Evolutionary conservation across 2,113 vertebrate species (phyloP), one percentile per base, ranked within the genome.

Genomic region (Crotophaga sulcirostris): DNA sequence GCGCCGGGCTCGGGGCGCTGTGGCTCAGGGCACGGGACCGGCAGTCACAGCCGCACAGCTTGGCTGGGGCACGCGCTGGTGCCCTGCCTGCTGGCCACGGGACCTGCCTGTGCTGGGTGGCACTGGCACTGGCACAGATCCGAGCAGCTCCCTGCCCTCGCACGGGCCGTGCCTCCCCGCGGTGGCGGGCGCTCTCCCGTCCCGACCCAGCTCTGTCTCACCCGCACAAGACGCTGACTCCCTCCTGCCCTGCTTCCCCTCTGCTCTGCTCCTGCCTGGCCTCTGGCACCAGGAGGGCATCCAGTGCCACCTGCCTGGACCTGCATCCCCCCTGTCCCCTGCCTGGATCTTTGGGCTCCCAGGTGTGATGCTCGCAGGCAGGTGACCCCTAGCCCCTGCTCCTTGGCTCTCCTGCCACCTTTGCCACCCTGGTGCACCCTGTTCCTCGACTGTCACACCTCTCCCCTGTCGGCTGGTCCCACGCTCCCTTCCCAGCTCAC

Each of bases 211-310:
- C 2, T 34, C 79, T 93, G 95, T 81, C 66, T 94, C 94, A 93
- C 38, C 23, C 15, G 11, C 94, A 94, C 94, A 91, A 96, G 96
- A 87, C 13, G 6, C 52, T 91, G 96, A 89, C 87, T 91, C 69
- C 59, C 72, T 75, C 21, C 10, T 2, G 6, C 13, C 3, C 29
- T 0, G 55, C 87, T 96, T 94, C 94, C 94, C 69, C 75, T 82
- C 72, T 3, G 16, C 72, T 3, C 5, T 1, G 4, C 55, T 78
- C 56, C 74, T 42, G 31, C n/a, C 70, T 6, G 2, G 49, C 16
- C 34, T 15, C 34, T 38, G 1, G 3, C 1, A 2, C 56, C 31
- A 2, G 13, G 62, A 58, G 31, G 7, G 55, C 3, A 1, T 18
- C 52, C 13, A 5, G 13, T 45, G 58, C 78, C 3, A 0, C 19